Conservation (phyloP, 2,113 vertebrate species). For the Myocastor coypus region DNA sequence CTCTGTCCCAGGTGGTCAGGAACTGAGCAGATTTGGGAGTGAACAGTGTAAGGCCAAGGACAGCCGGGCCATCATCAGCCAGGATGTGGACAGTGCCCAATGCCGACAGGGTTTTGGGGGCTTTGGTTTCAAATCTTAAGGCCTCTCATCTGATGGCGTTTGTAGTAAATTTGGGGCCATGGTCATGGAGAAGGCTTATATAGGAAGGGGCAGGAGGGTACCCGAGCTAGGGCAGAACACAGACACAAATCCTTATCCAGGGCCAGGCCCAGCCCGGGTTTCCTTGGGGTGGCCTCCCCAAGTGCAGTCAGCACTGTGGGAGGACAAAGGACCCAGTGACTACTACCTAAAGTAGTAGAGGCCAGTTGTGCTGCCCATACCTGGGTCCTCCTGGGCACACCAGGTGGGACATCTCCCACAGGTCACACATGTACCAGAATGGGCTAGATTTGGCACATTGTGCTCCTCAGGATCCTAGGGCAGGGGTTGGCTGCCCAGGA, state of each 20-base stretch:
- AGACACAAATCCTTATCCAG: no score
- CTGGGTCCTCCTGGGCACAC: no score
- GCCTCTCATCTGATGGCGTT: background rate
- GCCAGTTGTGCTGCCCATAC: no score
- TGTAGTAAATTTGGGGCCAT: background rate
- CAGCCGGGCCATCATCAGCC: background rate
- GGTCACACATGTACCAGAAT: background rate
- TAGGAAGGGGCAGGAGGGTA: background rate
- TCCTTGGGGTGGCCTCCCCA: background rate
- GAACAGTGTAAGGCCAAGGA: background rate
- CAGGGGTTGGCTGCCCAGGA: background rate
- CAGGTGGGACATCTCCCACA: background rate
- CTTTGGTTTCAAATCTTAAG: background rate
- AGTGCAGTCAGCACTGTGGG: background rate
- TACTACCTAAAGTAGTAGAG: background rate
- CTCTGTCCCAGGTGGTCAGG: background rate
- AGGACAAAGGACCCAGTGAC: fast-evolving
- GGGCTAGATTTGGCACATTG: background rate
- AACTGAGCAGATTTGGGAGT: no score
- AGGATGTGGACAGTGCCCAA: background rate
- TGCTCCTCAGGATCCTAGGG: background rate
- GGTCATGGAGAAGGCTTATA: background rate
- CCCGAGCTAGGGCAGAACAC: no score
- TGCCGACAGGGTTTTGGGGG: background rate
- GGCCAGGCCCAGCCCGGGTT: background rate